Percentiles rank a stretch among this genome's conserved stretches.
Evolutionary conservation across 1,140 invertebrate species (phyloP).

Genomic region (Glossosoma conforme): DNA sequence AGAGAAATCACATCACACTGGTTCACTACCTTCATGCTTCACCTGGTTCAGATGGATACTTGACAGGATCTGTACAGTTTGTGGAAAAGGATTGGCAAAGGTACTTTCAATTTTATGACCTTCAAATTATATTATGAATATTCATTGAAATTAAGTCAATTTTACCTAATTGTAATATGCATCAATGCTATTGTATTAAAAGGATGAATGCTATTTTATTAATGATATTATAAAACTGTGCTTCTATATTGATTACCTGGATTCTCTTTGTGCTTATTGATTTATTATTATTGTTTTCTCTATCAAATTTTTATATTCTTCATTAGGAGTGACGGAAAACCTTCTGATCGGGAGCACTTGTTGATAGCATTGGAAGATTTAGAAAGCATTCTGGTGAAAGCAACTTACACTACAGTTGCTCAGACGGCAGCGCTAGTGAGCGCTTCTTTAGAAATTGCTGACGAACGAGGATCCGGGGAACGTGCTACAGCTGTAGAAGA

Average conservation of each 20-base stretch:
- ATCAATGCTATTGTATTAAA: too few relatives aligned
- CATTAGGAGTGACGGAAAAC: slow-evolving; percentile 70
- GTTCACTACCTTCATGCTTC: slow-evolving; percentile 60
- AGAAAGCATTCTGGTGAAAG: slow-evolving; percentile 84
- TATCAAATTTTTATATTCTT: slow-evolving; percentile 2
- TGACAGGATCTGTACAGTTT: slow-evolving; percentile 66
- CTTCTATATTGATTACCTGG: too few relatives aligned
- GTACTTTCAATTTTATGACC: too few relatives aligned
- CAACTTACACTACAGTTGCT: slow-evolving; percentile 82
- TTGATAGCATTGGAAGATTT: slow-evolving; percentile 90
- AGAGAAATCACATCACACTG: slow-evolving; percentile 74
- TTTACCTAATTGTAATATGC: too few relatives aligned
- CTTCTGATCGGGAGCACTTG: slow-evolving; percentile 79
- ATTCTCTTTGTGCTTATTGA: too few relatives aligned
- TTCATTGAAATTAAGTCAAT: too few relatives aligned
- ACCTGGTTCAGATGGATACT: slow-evolving; percentile 55
- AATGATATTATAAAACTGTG: too few relatives aligned
- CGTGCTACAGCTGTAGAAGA: slow-evolving; percentile 81
- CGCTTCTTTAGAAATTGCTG: slow-evolving; percentile 76
- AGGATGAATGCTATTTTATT: too few relatives aligned
- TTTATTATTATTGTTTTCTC: background rate
- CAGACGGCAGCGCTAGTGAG: slow-evolving; percentile 66
- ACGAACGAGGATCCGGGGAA: slow-evolving; percentile 58
- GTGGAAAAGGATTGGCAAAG: slow-evolving; percentile 76
- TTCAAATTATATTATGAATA: too few relatives aligned